Evolutionary conservation across 2,888 invertebrate genomes (phyloP).

Genomic region (Drosophila peninsularis): DNA sequence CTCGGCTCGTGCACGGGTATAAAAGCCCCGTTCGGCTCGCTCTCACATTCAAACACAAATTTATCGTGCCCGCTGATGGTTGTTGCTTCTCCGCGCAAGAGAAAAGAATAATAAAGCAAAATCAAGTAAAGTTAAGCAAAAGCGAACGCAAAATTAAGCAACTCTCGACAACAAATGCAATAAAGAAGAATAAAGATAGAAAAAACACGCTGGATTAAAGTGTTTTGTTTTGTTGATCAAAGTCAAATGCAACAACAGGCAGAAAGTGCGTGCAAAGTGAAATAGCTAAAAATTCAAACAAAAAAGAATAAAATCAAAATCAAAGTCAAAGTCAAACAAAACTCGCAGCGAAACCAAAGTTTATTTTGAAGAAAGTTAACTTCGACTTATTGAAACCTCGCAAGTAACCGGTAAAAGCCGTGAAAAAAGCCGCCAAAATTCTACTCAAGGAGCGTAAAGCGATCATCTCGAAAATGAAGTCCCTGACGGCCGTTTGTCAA

Average conservation of each 20-base stretch:
- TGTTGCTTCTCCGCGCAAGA: slow-evolving; percentile 55
- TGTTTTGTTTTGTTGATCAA: slow-evolving; percentile 58
- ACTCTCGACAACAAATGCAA: slow-evolving; percentile 43
- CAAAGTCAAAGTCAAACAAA: slow-evolving; percentile 20
- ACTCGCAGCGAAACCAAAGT: slow-evolving; percentile 45
- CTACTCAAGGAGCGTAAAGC: slow-evolving; percentile 84
- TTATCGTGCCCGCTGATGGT: slow-evolving; percentile 51
- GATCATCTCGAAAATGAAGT: slow-evolving; percentile 88
- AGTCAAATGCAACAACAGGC: slow-evolving; percentile 27
- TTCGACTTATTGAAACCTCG: slow-evolving; percentile 55
- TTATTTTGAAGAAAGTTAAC: slow-evolving; percentile 6
- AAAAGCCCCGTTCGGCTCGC: slow-evolving; percentile 77
- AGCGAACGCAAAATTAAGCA: slow-evolving; percentile 29
- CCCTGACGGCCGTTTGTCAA: slow-evolving; percentile 90
- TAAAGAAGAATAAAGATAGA: slow-evolving; percentile 3
- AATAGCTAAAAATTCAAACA: slow-evolving; percentile 14
- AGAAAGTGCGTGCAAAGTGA: slow-evolving; percentile 53
- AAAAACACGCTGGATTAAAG: slow-evolving; percentile 77
- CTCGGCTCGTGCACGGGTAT: slow-evolving; percentile 69
- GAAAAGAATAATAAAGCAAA: slow-evolving; percentile 20
- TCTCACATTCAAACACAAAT: slow-evolving; percentile 58
- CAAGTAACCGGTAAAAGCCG: slow-evolving; percentile 74
- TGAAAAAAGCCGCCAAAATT: slow-evolving; percentile 83
- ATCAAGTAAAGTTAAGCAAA: slow-evolving; percentile 19
- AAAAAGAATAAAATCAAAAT: not conserved